Evolutionary conservation across 2,888 invertebrate species (phyloP), one percentile per base, ranked within the genome.

Genomic region (Rutpela maculata): DNA sequence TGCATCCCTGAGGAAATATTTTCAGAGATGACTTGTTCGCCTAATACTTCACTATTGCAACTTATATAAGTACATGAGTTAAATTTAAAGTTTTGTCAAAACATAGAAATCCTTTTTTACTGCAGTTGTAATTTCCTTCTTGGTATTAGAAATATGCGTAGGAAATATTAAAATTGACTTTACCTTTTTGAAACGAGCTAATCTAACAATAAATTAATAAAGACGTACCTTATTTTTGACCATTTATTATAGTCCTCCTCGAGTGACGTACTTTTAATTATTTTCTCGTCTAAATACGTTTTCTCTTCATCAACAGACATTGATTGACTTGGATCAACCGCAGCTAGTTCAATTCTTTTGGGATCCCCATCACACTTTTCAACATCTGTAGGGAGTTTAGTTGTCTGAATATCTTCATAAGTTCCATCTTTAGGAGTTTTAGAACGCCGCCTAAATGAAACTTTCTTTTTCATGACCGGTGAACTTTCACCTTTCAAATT

Each of bases 161-260:
- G 4, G 22, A 26, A 26, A 26, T 26, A 3, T 4, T 4, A 26
- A 26, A 26, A 26, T 26, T 26, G 22, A 3, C 22, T 4, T 26
- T 26, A 26, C 4, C 22, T 26, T 26, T 26, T 26, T 26, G 22
- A 26, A 26, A 26, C 4, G 22, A 35, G 31, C 7, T 35, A 35
- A 35, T 35, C 31, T 35, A 35, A 3, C 4, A 26, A 7, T 35
- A 35, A 35, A 35, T 35, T 63, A 62, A 62, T 26, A 26, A n/a
- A 3, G 57, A 80, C 89, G 88, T 85, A 90, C 90, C 86, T 88
- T 86, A 86, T 83, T 88, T 88, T 89, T 79, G 90, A 90, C 90
- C 90, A 90, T 87, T 88, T 88, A 77, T 88, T 88, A 77, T 86
- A 86, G 75, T 89, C 88, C 72, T 89, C 88, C 78, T 89, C 89